Evolutionary conservation across 1,140 invertebrate genomes (phyloP), one percentile per base, ranked within the genome.

Genomic region (Sycophila sp.): DNA sequence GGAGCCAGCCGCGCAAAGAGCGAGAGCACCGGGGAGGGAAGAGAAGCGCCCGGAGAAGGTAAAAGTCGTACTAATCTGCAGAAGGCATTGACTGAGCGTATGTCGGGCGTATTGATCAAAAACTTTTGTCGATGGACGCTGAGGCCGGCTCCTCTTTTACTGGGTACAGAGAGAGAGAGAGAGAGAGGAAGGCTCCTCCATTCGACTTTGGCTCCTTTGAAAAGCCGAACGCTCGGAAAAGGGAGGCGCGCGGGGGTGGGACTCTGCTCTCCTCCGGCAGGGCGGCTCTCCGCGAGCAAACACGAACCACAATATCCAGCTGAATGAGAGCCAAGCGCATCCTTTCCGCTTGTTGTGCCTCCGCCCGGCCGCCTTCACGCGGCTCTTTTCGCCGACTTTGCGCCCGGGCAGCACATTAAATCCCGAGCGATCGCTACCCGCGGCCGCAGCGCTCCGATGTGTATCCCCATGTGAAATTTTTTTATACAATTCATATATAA

Each of bases 21-120:
- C 59, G 22, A 30, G 15, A 40, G n/a, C 26, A n/a, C n/a, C n/a
- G n/a, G 17, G 42, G 38, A 40, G n/a, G 36, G 40, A 1, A 22
- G 26, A 5, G 56, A 32, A 1, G 24, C 3, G 24, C 8, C n/a
- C 22, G n/a, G n/a, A n/a, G n/a, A 7, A 28, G 28, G 42, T 45
- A 58, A 67, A 67, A 68, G 55, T 68, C 22, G 56, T 42, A 42
- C 28, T 69, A 69, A 69, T 69, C 58, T 53, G 26, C 24, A 45
- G 49, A 63, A 51, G 55, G 58, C 30, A 68, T 59, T 40, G 53
- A 34, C 13, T 53, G 19, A 24, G 36, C n/a, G 38, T 49, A 34
- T 56, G 13, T 47, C 17, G 28, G 38, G 22, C 2, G 60, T 59
- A 65, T 71, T 65, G 69, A 71, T 71, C 53, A 47, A 51, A 65